A percentile compares a stretch with the other conserved stretches of the same genome.
Conservation (phyloP, 2,888 invertebrate genomes). For the Acleris holmiana region DNA sequence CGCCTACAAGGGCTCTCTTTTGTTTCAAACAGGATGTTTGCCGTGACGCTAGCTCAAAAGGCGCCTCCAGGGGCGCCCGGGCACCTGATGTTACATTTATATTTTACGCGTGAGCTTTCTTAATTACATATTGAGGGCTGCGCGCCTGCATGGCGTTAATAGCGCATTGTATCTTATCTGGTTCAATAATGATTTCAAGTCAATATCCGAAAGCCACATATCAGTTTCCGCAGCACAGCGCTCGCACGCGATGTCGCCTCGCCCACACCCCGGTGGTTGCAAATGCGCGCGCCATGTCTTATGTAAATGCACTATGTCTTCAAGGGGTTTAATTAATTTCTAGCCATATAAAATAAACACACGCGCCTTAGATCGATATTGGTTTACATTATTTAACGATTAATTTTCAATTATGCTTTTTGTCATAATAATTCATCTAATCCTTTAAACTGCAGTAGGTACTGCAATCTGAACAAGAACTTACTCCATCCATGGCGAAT, state of each 20-base stretch:
- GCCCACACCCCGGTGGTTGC: constrained; percentile 67
- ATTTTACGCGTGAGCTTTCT: constrained; percentile 17
- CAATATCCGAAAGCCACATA: constrained; percentile 56
- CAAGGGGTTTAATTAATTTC: constrained; percentile 80
- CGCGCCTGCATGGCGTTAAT: constrained; percentile 21
- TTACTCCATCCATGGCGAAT: too few relatives aligned
- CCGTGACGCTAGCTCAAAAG: constrained; percentile 22
- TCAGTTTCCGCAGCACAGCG: constrained; percentile 42
- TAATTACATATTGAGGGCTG: constrained; percentile 43
- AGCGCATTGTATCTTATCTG: constrained; percentile 17
- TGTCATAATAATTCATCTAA: neutral
- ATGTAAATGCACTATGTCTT: constrained; percentile 82
- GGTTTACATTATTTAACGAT: constrained; percentile 66
- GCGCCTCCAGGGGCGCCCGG: constrained; percentile 15
- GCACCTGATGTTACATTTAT: constrained; percentile 24
- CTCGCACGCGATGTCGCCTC: constrained; percentile 58
- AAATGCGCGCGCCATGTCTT: constrained; percentile 83
- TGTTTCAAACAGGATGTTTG: constrained; percentile 43
- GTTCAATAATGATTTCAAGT: constrained; percentile 52
- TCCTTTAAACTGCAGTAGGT: too few relatives aligned
- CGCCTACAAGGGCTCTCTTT: constrained; percentile 36
- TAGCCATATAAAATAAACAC: constrained; percentile 77
- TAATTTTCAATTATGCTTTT: constrained; percentile 23
- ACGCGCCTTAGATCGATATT: constrained; percentile 66
- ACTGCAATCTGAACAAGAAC: too few relatives aligned